A percentile compares a stretch with the other conserved stretches of the same genome.
These are phyloP conservation scores for Sarcophaga caerulescens DNA, from an alignment of 2,888 invertebrate species.

Conservation along the genomic window DNA sequence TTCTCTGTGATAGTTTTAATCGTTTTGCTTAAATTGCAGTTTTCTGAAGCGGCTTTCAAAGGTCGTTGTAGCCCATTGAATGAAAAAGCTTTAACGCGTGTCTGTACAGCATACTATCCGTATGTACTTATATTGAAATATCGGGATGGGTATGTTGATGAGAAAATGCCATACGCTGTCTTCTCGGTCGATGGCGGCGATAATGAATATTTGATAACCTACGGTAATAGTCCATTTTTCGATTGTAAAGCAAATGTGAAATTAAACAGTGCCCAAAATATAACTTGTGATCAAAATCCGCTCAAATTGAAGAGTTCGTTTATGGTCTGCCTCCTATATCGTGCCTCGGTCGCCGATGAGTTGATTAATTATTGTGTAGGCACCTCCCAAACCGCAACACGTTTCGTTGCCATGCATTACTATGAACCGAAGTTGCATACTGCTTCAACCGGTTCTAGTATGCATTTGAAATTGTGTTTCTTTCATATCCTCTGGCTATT, in stretches of 20 bases:
- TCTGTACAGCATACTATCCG: slow-evolving; percentile 53
- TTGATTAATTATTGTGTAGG: slow-evolving; percentile 48
- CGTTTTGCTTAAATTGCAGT: not conserved
- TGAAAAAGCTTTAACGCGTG: slow-evolving; percentile 26
- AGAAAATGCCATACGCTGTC: slow-evolving; percentile 26
- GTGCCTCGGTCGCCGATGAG: slow-evolving; percentile 54
- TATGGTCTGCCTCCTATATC: slow-evolving; percentile 40
- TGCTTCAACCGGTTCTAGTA: not conserved
- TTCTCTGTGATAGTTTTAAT: not conserved
- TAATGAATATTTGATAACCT: slow-evolving; percentile 42
- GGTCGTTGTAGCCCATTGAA: slow-evolving; percentile 23
- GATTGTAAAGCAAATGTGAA: slow-evolving; percentile 21
- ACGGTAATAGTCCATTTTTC: slow-evolving; percentile 34
- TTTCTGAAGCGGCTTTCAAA: not conserved
- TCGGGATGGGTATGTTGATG: slow-evolving; percentile 26
- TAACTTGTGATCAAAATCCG: slow-evolving; percentile 9
- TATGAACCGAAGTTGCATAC: slow-evolving; percentile 3
- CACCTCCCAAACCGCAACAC: not conserved
- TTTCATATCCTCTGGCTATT: not conserved
- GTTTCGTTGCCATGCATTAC: slow-evolving; percentile 61
- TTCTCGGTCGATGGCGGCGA: slow-evolving; percentile 14
- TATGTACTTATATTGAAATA: slow-evolving; percentile 25
- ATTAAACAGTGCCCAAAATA: not conserved
- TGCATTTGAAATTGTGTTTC: not conserved
- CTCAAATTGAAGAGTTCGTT: slow-evolving; percentile 4